Conservation (phyloP, 2,113 vertebrate genomes). For the Menidia beryllina region DNA sequence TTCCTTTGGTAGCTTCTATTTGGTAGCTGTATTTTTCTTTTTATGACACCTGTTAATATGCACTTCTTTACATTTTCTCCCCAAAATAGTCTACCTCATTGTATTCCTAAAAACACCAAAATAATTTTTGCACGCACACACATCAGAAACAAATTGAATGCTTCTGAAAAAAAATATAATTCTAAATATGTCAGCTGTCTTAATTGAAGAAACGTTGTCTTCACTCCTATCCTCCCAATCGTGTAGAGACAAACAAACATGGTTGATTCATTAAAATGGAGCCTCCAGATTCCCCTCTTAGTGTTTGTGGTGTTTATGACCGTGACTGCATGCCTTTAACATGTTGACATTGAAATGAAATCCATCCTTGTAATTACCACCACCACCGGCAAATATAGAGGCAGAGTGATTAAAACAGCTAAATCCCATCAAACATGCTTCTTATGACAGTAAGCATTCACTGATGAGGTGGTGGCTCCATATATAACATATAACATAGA, state of each 20-base stretch:
- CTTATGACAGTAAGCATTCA: conserved; percentile 52
- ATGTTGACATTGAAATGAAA: conserved; percentile 70
- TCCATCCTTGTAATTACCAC: conserved; percentile 64
- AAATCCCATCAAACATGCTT: conserved; percentile 79
- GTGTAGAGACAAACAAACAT: not conserved
- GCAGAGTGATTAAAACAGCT: conserved; percentile 67
- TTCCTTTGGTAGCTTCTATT: too few relatives aligned
- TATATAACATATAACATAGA: conserved; percentile 21
- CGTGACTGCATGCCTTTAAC: conserved; percentile 54
- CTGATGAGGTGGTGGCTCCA: conserved; percentile 55
- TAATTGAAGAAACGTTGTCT: too few relatives aligned
- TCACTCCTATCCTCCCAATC: too few relatives aligned
- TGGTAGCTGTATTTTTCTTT: too few relatives aligned
- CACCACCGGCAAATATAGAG: conserved; percentile 65
- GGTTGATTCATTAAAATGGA: conserved; percentile 12
- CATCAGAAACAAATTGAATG: too few relatives aligned
- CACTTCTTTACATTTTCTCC: too few relatives aligned
- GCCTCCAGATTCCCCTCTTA: conserved; percentile 11
- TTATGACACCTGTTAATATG: too few relatives aligned
- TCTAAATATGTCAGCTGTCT: not conserved
- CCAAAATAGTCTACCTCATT: too few relatives aligned
- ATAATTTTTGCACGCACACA: too few relatives aligned
- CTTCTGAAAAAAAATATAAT: not conserved
- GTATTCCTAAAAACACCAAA: too few relatives aligned
- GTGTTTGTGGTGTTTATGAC: conserved; percentile 29